Evolutionary conservation across 2,888 invertebrate genomes (phyloP).

Genomic region (Lycia hirtaria): DNA sequence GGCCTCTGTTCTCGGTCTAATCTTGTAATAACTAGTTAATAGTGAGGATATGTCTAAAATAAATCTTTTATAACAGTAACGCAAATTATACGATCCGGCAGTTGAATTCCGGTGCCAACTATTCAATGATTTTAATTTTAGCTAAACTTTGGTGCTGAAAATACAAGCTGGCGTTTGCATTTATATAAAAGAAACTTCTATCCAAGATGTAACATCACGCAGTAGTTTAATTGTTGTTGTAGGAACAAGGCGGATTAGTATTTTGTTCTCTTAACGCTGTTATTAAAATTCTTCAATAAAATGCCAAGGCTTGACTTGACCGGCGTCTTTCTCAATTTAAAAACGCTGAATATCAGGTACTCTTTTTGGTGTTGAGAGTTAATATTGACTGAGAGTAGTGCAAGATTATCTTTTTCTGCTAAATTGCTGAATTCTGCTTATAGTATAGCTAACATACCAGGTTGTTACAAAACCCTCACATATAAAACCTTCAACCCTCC

Average conservation of each 20-base stretch:
- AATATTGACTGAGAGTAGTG: too few relatives aligned
- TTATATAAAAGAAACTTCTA: neutral
- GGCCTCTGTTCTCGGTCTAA: constrained; percentile 10
- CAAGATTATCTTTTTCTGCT: too few relatives aligned
- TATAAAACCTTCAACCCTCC: too few relatives aligned
- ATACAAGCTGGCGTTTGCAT: constrained; percentile 3
- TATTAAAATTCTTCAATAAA: too few relatives aligned
- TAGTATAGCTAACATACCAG: too few relatives aligned
- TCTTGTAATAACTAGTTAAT: constrained; percentile 17
- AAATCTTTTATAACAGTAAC: constrained; percentile 19
- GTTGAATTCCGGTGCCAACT: constrained; percentile 21
- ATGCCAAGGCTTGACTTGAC: too few relatives aligned
- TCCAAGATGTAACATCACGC: neutral
- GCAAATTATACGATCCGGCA: constrained; percentile 19
- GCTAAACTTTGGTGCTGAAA: constrained; percentile 14
- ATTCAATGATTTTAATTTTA: constrained; percentile 19
- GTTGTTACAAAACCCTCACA: too few relatives aligned
- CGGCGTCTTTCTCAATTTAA: too few relatives aligned
- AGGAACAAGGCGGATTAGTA: neutral
- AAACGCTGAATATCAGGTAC: too few relatives aligned
- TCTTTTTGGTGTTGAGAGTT: too few relatives aligned
- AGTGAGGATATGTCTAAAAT: constrained; percentile 22
- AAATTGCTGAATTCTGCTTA: too few relatives aligned
- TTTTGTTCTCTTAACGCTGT: too few relatives aligned
- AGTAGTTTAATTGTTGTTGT: neutral